These are phyloP conservation scores for Orbicella faveolata DNA, from an alignment of 64 coral and sea anemone genomes.

Conservation along the genomic window DNA sequence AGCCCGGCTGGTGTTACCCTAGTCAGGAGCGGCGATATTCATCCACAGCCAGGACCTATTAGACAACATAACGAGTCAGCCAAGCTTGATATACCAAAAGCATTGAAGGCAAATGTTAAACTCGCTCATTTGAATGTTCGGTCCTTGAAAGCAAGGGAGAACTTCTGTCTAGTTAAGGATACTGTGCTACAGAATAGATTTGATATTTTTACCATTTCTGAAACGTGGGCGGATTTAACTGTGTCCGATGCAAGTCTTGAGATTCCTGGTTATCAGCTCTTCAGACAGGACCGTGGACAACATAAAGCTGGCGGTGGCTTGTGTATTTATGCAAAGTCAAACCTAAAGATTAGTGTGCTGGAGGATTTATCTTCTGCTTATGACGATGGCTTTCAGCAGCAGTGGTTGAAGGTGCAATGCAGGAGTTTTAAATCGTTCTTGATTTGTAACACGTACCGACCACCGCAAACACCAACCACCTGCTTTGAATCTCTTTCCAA, in stretches of 20 bases:
- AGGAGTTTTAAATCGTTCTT: constrained; percentile 59
- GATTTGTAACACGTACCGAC: constrained; percentile 29
- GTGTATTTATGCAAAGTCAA: constrained; percentile 35
- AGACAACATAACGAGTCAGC: not conserved
- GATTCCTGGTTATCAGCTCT: constrained; percentile 54
- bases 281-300: constrained; percentile 51
- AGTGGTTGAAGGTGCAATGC: constrained; percentile 50
- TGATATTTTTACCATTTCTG: constrained; percentile 41
- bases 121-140: constrained; percentile 34
- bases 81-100: constrained; percentile 10
- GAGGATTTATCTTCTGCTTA: constrained; percentile 26
- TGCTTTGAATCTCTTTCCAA: not conserved
- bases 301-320: constrained; percentile 29
- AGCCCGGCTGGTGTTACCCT: not conserved
- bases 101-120: constrained; percentile 10
- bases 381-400: constrained; percentile 47
- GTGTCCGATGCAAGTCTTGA: constrained; percentile 15
- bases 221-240: constrained; percentile 26
- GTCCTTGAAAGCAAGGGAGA: constrained; percentile 42
- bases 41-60: constrained; percentile 14
- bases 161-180: constrained; percentile 29
- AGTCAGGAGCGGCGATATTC: constrained; percentile 3
- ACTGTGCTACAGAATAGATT: constrained; percentile 15
- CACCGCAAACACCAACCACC: not conserved
- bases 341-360: constrained; percentile 21